Conservation (phyloP, 2,113 vertebrate genomes). For the Pomatostomus ruficeps region DNA sequence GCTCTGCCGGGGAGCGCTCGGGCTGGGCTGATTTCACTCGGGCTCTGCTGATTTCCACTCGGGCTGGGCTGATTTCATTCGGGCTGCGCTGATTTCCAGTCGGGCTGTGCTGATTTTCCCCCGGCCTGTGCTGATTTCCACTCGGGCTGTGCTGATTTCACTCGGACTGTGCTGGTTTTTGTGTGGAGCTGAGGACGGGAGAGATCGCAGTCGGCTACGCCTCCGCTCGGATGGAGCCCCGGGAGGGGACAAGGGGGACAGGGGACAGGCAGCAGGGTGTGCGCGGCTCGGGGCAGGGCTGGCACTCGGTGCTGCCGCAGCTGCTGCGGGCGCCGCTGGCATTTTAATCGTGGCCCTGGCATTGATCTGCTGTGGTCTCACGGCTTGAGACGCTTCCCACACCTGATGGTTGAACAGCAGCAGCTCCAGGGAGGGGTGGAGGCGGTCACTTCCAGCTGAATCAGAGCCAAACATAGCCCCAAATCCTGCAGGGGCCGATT, state of each 20-base stretch:
- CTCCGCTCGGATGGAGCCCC: not conserved
- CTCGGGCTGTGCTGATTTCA: not conserved
- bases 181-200: too few species aligned
- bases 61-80: too few species aligned
- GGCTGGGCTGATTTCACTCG: not conserved
- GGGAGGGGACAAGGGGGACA: too few species aligned
- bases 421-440: not conserved
- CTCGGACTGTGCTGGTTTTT: too few species aligned
- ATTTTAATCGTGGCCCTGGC: not conserved
- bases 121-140: too few species aligned
- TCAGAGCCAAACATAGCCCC: not conserved
- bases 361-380: not conserved
- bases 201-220: not conserved
- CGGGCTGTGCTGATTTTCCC: too few species aligned
- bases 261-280: too few species aligned
- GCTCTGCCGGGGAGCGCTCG: rapidly evolving
- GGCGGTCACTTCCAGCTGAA: not conserved
- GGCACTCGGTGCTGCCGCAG: not conserved
- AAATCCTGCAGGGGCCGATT: not conserved
- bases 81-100: too few species aligned
- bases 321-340: not conserved
- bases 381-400: not conserved
- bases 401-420: not conserved
- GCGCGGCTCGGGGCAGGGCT: too few species aligned
- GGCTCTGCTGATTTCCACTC: not conserved